These are phyloP conservation scores for Slavum lentiscoides DNA, from an alignment of 2,888 invertebrate species.

Conservation along the genomic window DNA sequence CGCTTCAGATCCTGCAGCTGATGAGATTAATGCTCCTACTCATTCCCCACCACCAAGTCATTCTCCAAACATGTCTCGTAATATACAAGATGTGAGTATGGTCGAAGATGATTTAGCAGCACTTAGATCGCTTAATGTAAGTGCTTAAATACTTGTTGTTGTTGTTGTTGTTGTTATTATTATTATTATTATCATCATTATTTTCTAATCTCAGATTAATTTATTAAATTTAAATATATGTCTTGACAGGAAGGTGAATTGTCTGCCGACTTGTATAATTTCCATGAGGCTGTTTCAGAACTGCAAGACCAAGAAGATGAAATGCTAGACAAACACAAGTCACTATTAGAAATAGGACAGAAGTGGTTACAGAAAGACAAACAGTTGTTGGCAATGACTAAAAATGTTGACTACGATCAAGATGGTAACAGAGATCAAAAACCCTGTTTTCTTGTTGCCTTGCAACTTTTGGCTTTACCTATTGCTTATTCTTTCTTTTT, in stretches of 20 bases:
- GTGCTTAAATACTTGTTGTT: constrained; percentile 58
- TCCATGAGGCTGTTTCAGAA: constrained; percentile 94
- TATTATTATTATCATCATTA: too few species aligned
- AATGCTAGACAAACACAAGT: constrained; percentile 89
- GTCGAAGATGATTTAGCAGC: constrained; percentile 79
- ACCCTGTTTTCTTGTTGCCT: constrained; percentile 26
- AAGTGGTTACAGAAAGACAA: constrained; percentile 67
- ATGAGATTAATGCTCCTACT: constrained; percentile 43
- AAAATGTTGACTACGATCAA: constrained; percentile 95
- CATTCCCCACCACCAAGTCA: constrained; percentile 58
- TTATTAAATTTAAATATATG: constrained; percentile 13
- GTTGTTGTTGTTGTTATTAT: too few species aligned
- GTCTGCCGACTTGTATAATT: constrained; percentile 90
- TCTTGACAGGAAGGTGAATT: constrained; percentile 83
- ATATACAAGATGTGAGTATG: constrained; percentile 62
- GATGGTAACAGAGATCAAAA: constrained; percentile 70
- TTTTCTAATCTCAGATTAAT: not conserved
- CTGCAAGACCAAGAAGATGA: constrained; percentile 92
- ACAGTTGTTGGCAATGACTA: constrained; percentile 77
- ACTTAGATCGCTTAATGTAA: constrained; percentile 85
- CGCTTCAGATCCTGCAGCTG: constrained; percentile 75
- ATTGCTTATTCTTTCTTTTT: constrained; percentile 50
- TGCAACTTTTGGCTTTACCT: constrained; percentile 46
- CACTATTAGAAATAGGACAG: constrained; percentile 70
- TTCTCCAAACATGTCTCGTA: constrained; percentile 54